Base-by-base conservation (phyloP, 2,888 invertebrate species). In the Penaeus monodon region DNA sequence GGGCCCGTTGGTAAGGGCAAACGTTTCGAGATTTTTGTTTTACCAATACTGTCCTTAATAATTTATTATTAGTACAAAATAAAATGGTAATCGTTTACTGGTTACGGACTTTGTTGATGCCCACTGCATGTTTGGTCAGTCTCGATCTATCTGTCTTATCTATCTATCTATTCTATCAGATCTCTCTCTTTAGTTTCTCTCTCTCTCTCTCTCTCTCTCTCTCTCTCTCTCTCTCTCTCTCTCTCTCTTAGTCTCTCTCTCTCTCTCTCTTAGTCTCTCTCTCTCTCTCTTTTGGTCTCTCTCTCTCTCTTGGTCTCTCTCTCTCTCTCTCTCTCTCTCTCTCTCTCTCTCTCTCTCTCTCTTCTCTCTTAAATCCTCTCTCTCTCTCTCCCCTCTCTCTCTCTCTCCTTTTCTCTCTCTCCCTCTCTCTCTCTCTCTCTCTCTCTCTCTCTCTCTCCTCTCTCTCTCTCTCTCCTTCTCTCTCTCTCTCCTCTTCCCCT, bases 261-360 rank as follows among this genome's bases (percentile, higher is more conserved):
- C 76, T 76, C 76, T 76, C n/a, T 76, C 76, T 49, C 76, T n/a
- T n/a, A n/a, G n/a, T n/a, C n/a, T n/a, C n/a, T 76, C 49, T 76
- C 76, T 49, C 38, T 38, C 38, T 27, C 57, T 57, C 78, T 27
- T 49, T 24, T 49, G 4, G 3, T 78, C 57, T 78, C 78, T 49
- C 57, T 22, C 27, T 27, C 78, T 27, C 57, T 49, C 57, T 6
- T 38, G 6, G 2, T 6, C 6, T 6, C 6, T 6, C 6, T 6
- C 6, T 6, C 6, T 6, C 6, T 6, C 2, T 38, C 2, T 38
- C 38, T 38, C 38, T 38, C 49, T 49, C 78, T 27, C 57, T 44
- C 57, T 20, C 78, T 27, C 49, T 63, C 78, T 4, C 12, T 6
- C 2, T 17, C 7, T 7, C 27, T 10, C 27, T 27, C 3, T 7